Base-by-base conservation (phyloP, 1,140 invertebrate genomes). In the Sycophila sp. region DNA sequence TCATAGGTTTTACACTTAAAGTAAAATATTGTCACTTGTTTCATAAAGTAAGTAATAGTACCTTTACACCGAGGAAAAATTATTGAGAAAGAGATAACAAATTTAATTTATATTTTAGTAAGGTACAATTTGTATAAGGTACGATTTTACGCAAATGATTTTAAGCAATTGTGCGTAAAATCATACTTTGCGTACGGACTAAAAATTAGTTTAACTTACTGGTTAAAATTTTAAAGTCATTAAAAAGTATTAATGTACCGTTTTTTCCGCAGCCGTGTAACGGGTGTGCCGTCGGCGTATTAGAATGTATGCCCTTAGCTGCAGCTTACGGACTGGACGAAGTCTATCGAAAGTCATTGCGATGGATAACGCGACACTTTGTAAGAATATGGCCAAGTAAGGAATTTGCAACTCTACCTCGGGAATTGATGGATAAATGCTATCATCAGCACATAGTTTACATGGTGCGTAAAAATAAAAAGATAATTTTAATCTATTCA, bases 11-110 rank as follows among this genome's bases (percentile, higher is more conserved):
- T 77, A 93, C 94, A 0, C 85, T 98, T 6, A 94, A 95, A 85
- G 91, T 92, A 5, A 94, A 95, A 85, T 95, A 96, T 84, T 97
- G 95, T 83, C 96, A 98, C 82, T 92, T 94, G 77, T 96, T 96
- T 81, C 94, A 96, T 78, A 92, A 91, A 87, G 93, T 94, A 84
- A 81, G 74, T 84, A 22, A 10, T 11, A 47, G 8, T 47, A 0
- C 36, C 10, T 24, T 15, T 19, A 8, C 3, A 22, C 2, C 15
- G 1, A 30, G 13, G 24, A 26, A 47, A 47, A 4, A 55, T 2
- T 66, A n/a, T 40, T 42, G 15, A 51, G 34, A 34, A 11, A n/a
- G 10, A 32, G 49, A 32, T 47, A 10, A 47, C n/a, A 47, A 47
- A 22, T 19, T 45, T 7, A 19, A n/a, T n/a, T n/a, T n/a, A n/a